These are phyloP conservation scores for Emydura subglobosa DNA, from an alignment of 2,113 vertebrate species.

Conservation along the genomic window DNA sequence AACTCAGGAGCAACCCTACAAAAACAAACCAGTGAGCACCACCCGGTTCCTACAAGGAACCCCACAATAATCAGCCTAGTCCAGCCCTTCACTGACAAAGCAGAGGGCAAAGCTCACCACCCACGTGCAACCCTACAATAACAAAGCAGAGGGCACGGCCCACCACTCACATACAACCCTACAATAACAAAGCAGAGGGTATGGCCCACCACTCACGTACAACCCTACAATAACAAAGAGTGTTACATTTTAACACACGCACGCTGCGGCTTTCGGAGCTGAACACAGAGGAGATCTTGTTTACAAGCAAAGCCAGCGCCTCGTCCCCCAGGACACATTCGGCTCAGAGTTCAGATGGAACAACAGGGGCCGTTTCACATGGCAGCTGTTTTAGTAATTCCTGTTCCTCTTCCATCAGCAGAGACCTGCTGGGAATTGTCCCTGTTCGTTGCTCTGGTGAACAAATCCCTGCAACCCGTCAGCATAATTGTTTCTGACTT, in stretches of 20 bases:
- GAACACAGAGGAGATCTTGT: background rate
- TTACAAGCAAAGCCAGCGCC: background rate
- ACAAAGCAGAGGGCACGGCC: no score
- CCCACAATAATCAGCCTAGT: background rate
- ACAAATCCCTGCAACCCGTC: background rate
- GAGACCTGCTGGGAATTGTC: background rate
- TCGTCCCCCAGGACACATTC: background rate
- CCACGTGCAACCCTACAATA: background rate
- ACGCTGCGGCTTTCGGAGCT: background rate
- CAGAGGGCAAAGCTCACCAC: no score
- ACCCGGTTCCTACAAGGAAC: no score
- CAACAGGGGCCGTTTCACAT: background rate
- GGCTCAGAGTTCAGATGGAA: background rate
- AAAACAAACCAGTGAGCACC: background rate
- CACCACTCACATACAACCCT: no score
- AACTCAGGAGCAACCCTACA: background rate
- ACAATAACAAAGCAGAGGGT: no score
- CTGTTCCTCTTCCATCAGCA: background rate
- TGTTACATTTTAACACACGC: background rate
- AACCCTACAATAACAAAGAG: no score
- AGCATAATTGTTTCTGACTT: background rate
- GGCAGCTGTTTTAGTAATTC: background rate
- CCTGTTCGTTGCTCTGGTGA: rapidly evolving
- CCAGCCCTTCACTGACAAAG: no score
- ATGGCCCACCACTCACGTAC: no score